These are phyloP conservation scores for Lichenostomus cassidix DNA, from an alignment of 2,113 vertebrate species.

Conservation along the genomic window DNA sequence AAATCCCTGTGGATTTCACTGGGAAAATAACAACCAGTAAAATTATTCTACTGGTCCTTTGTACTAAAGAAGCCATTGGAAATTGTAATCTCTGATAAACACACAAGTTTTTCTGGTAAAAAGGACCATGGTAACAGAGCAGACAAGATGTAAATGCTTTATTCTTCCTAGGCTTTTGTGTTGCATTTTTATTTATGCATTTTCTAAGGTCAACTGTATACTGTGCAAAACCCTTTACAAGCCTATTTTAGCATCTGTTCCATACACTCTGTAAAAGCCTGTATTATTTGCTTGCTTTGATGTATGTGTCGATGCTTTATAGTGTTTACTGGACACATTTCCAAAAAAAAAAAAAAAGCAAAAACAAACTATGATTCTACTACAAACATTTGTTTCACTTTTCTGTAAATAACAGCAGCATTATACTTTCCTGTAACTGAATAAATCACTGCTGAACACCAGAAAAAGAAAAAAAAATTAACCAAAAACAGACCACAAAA, in stretches of 20 bases:
- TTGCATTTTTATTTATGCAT: not conserved
- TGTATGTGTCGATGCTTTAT: not conserved
- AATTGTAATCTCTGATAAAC: not conserved
- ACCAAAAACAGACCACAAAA: not conserved
- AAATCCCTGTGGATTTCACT: not conserved
- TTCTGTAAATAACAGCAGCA: not conserved
- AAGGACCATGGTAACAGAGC: not conserved
- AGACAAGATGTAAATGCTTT: not conserved
- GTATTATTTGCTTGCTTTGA: not conserved
- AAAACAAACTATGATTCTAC: not conserved
- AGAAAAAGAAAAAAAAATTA: not conserved
- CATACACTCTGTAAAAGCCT: not conserved
- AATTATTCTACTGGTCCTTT: not conserved
- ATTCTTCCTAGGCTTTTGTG: not conserved
- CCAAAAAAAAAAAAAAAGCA: not conserved
- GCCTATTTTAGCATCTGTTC: not conserved
- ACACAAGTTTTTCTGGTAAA: not conserved
- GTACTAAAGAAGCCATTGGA: not conserved
- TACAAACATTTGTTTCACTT: conserved; percentile 5
- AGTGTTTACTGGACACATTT: not conserved
- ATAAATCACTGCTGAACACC: not conserved
- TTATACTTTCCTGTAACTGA: not conserved
- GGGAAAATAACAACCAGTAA: not conserved
- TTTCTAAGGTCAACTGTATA: not conserved
- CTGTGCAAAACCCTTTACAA: not conserved